These are phyloP conservation scores for Schizaphis graminum DNA, from an alignment of 2,888 invertebrate species.

Conservation along the genomic window DNA sequence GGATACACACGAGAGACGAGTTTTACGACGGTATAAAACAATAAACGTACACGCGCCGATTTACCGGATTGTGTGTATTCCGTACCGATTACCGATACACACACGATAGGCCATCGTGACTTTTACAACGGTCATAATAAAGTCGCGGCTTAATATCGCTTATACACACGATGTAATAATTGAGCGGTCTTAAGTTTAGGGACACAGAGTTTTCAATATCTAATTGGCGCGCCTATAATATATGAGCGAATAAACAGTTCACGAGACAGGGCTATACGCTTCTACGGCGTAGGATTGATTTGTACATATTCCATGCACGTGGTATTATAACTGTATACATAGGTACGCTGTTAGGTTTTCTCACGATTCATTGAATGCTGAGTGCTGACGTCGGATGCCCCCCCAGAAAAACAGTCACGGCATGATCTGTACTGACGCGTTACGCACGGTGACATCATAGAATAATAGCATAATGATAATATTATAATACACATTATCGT, in stretches of 20 bases:
- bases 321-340: background rate
- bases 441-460: conserved; percentile 18
- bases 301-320: background rate
- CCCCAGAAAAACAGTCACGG: conserved; percentile 20
- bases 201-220: background rate
- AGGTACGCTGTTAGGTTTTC: background rate
- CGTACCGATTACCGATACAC: background rate
- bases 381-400: conserved; percentile 10
- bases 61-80: background rate
- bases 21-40: background rate
- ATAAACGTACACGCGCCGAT: background rate
- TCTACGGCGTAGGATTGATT: background rate
- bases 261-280: background rate
- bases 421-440: background rate
- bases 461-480: background rate
- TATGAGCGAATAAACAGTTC: background rate
- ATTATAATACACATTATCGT: background rate
- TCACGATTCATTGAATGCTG: conserved; percentile 11
- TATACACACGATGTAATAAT: background rate
- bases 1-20: background rate
- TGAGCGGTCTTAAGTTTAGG: too few species aligned
- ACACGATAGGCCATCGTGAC: background rate
- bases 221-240: background rate
- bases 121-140: background rate
- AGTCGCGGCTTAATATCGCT: background rate